Conservation (phyloP, 2,797 vertebrate genomes). For the Mastacembelus armatus region DNA sequence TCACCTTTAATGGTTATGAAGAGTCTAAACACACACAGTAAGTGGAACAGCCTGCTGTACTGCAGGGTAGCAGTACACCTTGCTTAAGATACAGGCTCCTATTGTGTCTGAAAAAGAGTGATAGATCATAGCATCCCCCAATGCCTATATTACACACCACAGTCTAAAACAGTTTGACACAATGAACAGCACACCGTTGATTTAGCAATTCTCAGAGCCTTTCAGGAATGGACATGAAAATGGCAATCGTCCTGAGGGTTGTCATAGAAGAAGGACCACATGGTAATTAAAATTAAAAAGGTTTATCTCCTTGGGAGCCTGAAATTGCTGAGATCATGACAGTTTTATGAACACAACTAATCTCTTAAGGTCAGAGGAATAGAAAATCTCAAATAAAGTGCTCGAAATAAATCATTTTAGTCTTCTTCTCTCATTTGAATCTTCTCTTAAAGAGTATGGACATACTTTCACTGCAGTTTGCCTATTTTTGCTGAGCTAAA, state of each 20-base stretch:
- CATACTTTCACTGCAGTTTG: background rate
- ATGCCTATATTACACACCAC: too few relatives aligned
- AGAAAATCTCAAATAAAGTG: constrained; percentile 1
- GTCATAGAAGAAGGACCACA: constrained; percentile 3
- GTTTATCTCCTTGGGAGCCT: constrained; percentile 3
- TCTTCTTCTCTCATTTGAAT: too few relatives aligned
- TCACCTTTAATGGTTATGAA: background rate
- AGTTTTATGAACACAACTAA: constrained; percentile 1
- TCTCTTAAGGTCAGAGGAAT: background rate
- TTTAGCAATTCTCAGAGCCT: constrained; percentile 16
- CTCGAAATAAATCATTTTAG: too few relatives aligned
- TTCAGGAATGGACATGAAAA: constrained; percentile 12
- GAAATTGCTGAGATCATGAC: constrained; percentile 5
- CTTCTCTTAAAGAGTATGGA: background rate
- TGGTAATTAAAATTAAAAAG: background rate
- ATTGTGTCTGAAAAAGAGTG: constrained; percentile 31
- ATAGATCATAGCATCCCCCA: too few relatives aligned
- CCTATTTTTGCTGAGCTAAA: background rate
- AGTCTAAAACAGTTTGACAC: constrained; percentile 30
- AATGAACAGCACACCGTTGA: constrained; percentile 27
- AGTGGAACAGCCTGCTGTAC: constrained; percentile 9
- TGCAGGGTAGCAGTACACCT: constrained; percentile 23
- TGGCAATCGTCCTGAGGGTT: constrained; percentile 19
- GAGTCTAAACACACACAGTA: constrained; percentile 2
- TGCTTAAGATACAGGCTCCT: constrained; percentile 4